A percentile compares a stretch with the other conserved stretches of the same genome.
Conservation (phyloP, 1,140 invertebrate genomes). For the Lamellibrachia luymesi region DNA sequence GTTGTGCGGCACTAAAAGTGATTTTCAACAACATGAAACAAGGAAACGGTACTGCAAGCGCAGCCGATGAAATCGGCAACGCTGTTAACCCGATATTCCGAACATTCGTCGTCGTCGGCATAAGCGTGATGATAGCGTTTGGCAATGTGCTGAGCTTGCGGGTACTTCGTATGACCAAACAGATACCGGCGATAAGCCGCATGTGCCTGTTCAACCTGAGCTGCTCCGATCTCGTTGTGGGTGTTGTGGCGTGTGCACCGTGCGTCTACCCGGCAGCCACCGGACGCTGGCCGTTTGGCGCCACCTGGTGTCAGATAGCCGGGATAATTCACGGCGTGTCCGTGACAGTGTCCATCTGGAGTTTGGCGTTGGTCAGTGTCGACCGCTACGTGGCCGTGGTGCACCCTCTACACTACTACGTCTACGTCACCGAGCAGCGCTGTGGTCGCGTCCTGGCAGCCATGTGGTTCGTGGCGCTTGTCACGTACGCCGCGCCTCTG, state of each 20-base stretch:
- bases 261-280: neutral
- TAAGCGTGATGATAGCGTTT: conserved; percentile 23
- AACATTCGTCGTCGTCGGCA: neutral
- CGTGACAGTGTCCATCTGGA: conserved; percentile 15
- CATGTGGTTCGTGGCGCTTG: conserved; percentile 28
- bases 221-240: neutral
- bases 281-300: conserved; percentile 6
- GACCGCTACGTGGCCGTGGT: neutral
- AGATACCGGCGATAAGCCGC: conserved; percentile 3
- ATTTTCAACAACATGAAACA: too few species aligned
- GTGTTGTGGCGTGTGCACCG: conserved; percentile 10
- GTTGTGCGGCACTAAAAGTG: too few species aligned
- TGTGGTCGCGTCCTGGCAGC: conserved; percentile 10
- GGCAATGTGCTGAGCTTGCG: neutral
- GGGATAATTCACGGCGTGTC: conserved; percentile 10
- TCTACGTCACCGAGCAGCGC: conserved; percentile 21
- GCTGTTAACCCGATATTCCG: neutral
- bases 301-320: conserved; percentile 14
- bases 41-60: too few species aligned
- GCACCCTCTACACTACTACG: neutral
- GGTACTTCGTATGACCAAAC: neutral
- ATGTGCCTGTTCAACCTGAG: conserved; percentile 9
- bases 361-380: neutral
- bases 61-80: neutral
- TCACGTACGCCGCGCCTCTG: conserved; percentile 29